Evolutionary conservation across 1,140 invertebrate genomes (phyloP).

Genomic region (Bilobella aurantiaca): DNA sequence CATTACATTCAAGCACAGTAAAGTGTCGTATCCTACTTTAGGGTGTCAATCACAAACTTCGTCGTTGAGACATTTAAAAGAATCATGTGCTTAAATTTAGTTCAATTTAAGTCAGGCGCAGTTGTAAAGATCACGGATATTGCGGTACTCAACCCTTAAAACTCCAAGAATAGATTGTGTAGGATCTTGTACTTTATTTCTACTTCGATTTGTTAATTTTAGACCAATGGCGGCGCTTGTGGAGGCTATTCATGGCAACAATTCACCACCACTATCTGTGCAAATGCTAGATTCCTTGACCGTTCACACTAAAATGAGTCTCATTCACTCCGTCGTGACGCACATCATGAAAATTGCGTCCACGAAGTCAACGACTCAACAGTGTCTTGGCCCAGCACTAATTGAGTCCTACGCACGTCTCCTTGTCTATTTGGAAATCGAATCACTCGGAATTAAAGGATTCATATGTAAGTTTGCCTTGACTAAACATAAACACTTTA

Average conservation of each 20-base stretch:
- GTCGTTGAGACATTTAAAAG: no score
- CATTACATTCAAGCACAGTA: no score
- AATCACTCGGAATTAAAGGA: slow-evolving; percentile 90
- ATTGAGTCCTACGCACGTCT: slow-evolving; percentile 90
- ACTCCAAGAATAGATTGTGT: no score
- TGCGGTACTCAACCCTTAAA: no score
- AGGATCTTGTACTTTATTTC: no score
- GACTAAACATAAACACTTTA: not conserved
- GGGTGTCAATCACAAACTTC: no score
- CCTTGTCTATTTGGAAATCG: slow-evolving; percentile 91
- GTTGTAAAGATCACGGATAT: no score
- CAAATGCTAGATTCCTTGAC: slow-evolving; percentile 87
- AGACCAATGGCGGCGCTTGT: slow-evolving; percentile 78
- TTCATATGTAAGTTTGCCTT: slow-evolving; percentile 68
- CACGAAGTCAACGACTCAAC: slow-evolving; percentile 64
- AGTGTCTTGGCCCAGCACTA: slow-evolving; percentile 70
- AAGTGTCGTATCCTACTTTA: no score
- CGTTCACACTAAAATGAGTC: slow-evolving; percentile 91
- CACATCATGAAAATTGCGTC: slow-evolving; percentile 79
- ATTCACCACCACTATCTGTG: slow-evolving; percentile 68
- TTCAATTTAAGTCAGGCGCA: no score
- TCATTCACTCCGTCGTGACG: slow-evolving; percentile 88
- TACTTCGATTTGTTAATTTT: slow-evolving; percentile 44
- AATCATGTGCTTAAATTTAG: no score
- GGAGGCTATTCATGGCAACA: slow-evolving; percentile 71